Base-by-base conservation (phyloP, 2,113 vertebrate species). In the Gasterosteus nipponicus region DNA sequence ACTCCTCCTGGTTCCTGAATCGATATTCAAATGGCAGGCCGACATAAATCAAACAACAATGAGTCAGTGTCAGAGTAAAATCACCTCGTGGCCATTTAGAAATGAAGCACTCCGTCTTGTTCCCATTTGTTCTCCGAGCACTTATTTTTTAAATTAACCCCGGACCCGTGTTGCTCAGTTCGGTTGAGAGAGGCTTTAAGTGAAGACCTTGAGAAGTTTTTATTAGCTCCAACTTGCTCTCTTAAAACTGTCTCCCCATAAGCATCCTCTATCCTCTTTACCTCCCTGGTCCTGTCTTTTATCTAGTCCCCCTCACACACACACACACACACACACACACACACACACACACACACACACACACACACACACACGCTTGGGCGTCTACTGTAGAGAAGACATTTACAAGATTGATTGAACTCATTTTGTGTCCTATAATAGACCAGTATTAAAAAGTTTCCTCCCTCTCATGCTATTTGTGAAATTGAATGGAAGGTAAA, bases 21-120 rank as follows among this genome's bases (percentile, higher is more conserved):
- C 89, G 78, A 92, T 92, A 89, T 90, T 89, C 89, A 87, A 88
- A 90, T 73, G 71, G 80, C 73, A 71, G 84, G 80, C 72, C 57
- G 82, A 91, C 87, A 90, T 92, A 82, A 91, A 92, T 93, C 86
- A 90, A 89, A 92, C 82, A 90, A 86, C 85, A 91, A 88, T 82
- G 70, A 91, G 85, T 83, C 85, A 83, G 85, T 87, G 83, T 87
- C 87, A 85, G 81, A 81, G 74, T 46, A 88, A 86, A 91, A 92
- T 84, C 84, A 82, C 84, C 82, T 81, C 64, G 6, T 54, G 19
- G 81, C 83, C 85, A 91, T 93, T 92, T 91, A 77, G 64, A 91
- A 92, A 89, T 88, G 57, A 91, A 74, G 77, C 44, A 22, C 42
- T 75, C 22, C 2, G 39, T 58, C 77, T 75, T 63, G 10, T 53